Conservation (phyloP, 2,797 vertebrate genomes). For the Sciurus carolinensis region DNA sequence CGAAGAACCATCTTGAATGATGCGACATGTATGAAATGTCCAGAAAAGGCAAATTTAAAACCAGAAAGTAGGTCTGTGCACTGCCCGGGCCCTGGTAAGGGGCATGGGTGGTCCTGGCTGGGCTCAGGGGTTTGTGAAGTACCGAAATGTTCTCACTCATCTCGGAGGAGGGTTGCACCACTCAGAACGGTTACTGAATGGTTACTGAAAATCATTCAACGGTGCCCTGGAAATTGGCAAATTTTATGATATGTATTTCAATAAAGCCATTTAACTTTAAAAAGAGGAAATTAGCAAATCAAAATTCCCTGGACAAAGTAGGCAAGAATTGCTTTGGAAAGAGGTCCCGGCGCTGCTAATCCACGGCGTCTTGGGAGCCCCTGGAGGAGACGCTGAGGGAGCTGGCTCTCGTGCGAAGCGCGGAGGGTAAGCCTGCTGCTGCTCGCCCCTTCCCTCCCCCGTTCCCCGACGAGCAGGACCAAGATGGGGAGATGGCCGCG, state of each 20-base stretch:
- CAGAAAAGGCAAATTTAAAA: too few species aligned
- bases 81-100: rapidly evolving
- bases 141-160: background rate
- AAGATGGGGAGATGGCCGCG: background rate
- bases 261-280: background rate
- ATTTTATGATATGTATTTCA: background rate
- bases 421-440: too few species aligned
- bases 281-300: background rate
- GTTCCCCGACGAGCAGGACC: too few species aligned
- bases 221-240: too few species aligned
- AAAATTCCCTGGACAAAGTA: background rate
- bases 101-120: too few species aligned
- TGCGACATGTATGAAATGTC: too few species aligned
- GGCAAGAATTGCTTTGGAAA: background rate
- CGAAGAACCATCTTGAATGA: too few species aligned
- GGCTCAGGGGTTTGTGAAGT: background rate
- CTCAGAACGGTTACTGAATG: background rate
- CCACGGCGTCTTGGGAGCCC: background rate
- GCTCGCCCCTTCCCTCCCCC: background rate
- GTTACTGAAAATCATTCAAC: background rate
- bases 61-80: too few species aligned
- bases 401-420: background rate
- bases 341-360: background rate
- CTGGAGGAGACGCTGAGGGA: background rate
- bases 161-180: too few species aligned